phyloP scores from a whole-genome alignment of 2,888 invertebrate genomes.

The Drepanosiphum platanoidis region DNA sequence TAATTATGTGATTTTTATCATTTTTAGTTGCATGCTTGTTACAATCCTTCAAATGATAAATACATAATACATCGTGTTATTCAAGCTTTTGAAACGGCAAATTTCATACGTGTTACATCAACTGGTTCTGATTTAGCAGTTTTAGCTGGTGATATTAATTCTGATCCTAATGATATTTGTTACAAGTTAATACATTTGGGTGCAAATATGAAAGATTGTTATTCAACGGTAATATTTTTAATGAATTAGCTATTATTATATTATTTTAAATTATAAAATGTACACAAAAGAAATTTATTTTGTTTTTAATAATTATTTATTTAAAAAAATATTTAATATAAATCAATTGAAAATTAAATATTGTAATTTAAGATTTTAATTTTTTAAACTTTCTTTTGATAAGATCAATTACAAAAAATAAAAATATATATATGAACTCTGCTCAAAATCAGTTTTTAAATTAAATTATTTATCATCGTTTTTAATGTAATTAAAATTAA shows the following conservation, averaged over 20 bases:
- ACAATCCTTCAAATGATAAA: conserved; percentile 84
- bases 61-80: conserved; percentile 91
- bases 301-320: neutral
- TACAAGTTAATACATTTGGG: conserved; percentile 56
- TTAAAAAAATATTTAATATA: neutral
- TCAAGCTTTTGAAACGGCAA: conserved; percentile 94
- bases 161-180: conserved; percentile 73
- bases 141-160: conserved; percentile 94
- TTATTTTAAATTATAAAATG: neutral
- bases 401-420: too few relatives aligned
- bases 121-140: conserved; percentile 82
- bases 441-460: neutral
- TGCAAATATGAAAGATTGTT: conserved; percentile 61
- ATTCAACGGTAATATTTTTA: conserved; percentile 31
- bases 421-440: neutral
- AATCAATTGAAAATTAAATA: neutral
- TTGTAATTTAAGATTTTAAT: too few relatives aligned
- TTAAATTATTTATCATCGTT: neutral
- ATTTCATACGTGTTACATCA: conserved; percentile 89
- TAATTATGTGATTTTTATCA: conserved; percentile 29
- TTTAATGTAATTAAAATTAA: too few relatives aligned
- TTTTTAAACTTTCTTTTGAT: too few relatives aligned
- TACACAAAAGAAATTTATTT: neutral
- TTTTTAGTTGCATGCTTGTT: conserved; percentile 92
- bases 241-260: neutral